These are phyloP conservation scores for Oostethus manadensis DNA, from an alignment of 2,113 vertebrate species.

Conservation along the genomic window DNA sequence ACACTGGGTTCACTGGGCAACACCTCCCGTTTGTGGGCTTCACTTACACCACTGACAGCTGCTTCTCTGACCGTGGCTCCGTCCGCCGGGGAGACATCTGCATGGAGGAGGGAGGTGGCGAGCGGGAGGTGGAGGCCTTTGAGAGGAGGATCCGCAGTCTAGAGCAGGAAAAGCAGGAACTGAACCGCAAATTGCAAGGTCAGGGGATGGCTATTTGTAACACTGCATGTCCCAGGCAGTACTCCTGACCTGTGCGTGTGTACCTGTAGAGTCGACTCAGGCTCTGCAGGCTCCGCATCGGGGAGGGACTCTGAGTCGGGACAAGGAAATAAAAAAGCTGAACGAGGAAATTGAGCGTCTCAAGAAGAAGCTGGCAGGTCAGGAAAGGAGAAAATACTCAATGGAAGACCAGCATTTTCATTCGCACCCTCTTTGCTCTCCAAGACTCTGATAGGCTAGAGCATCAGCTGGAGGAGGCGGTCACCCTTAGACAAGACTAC, in stretches of 20 bases:
- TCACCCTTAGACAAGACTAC: conserved; percentile 82
- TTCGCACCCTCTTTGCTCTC: background rate
- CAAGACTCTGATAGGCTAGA: conserved; percentile 87
- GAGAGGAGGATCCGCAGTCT: conserved; percentile 85
- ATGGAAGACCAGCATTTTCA: background rate
- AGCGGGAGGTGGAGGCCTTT: conserved; percentile 83
- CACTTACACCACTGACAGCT: conserved; percentile 92
- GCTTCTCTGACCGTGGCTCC: conserved; percentile 82
- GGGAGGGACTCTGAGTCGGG: conserved; percentile 73
- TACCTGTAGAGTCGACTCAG: conserved; percentile 81
- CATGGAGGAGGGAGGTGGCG: conserved; percentile 64
- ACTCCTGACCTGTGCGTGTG: conserved; percentile 1
- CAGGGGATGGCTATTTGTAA: background rate
- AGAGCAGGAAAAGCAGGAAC: conserved; percentile 92
- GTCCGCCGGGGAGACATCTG: conserved; percentile 59
- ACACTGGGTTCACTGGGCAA: conserved; percentile 89
- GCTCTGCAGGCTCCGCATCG: conserved; percentile 79
- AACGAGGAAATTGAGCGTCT: conserved; percentile 94
- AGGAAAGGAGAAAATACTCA: background rate
- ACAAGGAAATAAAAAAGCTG: conserved; percentile 91
- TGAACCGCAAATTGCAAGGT: conserved; percentile 91
- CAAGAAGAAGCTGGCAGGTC: conserved; percentile 90
- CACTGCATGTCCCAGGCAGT: background rate
- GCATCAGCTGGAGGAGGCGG: conserved; percentile 85
- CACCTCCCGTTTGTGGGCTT: conserved; percentile 96